Percentiles rank a stretch among this genome's conserved stretches.
Evolutionary conservation across 2,113 vertebrate genomes (phyloP).

Genomic region (Megalops atlanticus): DNA sequence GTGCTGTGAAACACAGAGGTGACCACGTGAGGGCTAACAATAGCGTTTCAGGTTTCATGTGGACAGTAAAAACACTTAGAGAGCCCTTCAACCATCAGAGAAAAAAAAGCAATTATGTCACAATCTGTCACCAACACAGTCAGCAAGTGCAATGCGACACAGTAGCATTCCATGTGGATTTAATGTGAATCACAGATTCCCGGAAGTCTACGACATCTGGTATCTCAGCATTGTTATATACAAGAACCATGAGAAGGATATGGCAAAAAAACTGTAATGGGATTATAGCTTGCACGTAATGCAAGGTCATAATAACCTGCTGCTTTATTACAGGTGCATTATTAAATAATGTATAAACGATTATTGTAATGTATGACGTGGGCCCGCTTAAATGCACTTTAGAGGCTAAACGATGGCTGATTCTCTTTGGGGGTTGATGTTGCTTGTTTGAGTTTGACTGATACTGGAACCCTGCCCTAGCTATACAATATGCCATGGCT

Average conservation of each 20-base stretch:
- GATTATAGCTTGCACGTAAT: no score
- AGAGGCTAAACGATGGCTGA: no score
- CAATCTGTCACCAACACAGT: background rate
- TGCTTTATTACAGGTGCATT: no score
- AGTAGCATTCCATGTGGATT: background rate
- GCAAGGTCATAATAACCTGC: no score
- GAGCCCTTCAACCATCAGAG: background rate
- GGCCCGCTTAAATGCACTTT: no score
- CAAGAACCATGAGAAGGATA: background rate
- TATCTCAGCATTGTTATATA: background rate
- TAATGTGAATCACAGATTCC: background rate
- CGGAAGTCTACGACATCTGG: background rate
- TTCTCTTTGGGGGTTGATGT: background rate
- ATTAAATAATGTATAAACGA: no score
- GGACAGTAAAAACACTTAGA: background rate
- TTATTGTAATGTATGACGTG: background rate
- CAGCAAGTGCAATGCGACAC: background rate
- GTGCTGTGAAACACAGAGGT: background rate
- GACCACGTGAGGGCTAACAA: background rate
- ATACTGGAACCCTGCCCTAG: background rate
- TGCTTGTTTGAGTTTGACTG: background rate
- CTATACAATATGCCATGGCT: background rate
- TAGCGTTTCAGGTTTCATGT: background rate
- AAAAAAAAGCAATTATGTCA: background rate
- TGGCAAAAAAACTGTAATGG: background rate